These are phyloP conservation scores for Amphibalanus amphitrite DNA, from an alignment of 1,140 invertebrate species.

Conservation along the genomic window DNA sequence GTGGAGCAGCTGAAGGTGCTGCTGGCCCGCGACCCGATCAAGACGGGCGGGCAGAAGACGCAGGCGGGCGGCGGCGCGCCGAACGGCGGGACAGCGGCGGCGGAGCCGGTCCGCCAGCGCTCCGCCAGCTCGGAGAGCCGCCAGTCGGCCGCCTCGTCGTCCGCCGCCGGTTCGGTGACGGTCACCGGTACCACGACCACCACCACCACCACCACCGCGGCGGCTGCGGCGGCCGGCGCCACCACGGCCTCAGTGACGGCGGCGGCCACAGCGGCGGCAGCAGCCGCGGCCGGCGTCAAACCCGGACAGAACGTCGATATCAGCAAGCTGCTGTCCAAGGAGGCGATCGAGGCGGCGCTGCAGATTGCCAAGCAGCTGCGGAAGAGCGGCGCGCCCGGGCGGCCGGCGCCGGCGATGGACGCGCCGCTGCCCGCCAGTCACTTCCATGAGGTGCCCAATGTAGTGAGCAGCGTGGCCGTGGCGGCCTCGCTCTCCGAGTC, in stretches of 20 bases:
- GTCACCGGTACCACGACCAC: too few species aligned
- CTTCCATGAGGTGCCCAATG: not conserved
- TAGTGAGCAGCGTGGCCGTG: not conserved
- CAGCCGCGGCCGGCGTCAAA: too few species aligned
- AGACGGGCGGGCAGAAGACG: not conserved
- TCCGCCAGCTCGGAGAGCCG: not conserved
- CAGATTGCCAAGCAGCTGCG: not conserved
- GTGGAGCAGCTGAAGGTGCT: conserved; percentile 42
- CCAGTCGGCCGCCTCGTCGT: too few species aligned
- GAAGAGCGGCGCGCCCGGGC: not conserved
- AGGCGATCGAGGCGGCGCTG: conserved; percentile 4
- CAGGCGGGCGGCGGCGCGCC: too few species aligned
- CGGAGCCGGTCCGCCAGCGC: not conserved
- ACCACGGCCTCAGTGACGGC: too few species aligned
- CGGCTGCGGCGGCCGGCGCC: too few species aligned
- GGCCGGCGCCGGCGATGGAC: not conserved
- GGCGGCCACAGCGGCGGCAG: too few species aligned
- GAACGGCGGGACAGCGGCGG: not conserved
- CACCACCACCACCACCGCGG: not conserved
- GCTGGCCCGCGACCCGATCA: not conserved
- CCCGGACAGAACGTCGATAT: not conserved
- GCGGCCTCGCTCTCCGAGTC: not conserved
- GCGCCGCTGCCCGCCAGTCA: too few species aligned
- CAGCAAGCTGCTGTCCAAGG: not conserved
- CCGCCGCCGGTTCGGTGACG: not conserved